Conservation (phyloP, 2,797 vertebrate genomes). For the Pyrocephalus nanus region DNA sequence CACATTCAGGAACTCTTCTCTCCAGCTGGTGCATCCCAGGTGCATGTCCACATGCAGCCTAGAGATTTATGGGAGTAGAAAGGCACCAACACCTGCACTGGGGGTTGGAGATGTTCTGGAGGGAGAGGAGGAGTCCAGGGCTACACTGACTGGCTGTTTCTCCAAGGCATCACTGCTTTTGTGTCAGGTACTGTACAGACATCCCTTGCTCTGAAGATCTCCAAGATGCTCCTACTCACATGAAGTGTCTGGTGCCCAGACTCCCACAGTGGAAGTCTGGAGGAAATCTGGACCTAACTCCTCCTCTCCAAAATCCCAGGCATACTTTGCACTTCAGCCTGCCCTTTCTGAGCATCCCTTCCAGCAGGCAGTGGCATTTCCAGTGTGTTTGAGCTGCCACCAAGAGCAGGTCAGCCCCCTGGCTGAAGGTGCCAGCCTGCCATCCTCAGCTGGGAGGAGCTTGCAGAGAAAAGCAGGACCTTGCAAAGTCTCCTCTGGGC, state of each 20-base stretch:
- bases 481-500: not conserved
- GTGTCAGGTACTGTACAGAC: not conserved
- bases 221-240: not conserved
- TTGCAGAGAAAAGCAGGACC: not conserved
- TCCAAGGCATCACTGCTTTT: not conserved
- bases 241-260: not conserved
- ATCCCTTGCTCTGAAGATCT: not conserved
- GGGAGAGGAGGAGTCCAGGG: not conserved
- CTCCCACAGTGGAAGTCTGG: not conserved
- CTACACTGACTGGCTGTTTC: not conserved
- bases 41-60: not conserved
- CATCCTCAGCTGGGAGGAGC: not conserved
- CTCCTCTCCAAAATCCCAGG: not conserved
- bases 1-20: not conserved
- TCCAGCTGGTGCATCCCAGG: accelerated
- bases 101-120: not conserved
- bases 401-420: not conserved
- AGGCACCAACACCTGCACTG: not conserved
- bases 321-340: not conserved
- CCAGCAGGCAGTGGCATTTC: not conserved
- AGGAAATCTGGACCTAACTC: not conserved
- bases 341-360: not conserved
- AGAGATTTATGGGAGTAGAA: not conserved
- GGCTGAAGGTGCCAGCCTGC: not conserved
- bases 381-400: not conserved